These are phyloP conservation scores for Pedionomus torquatus DNA, from an alignment of 2,113 vertebrate species.

Conservation along the genomic window DNA sequence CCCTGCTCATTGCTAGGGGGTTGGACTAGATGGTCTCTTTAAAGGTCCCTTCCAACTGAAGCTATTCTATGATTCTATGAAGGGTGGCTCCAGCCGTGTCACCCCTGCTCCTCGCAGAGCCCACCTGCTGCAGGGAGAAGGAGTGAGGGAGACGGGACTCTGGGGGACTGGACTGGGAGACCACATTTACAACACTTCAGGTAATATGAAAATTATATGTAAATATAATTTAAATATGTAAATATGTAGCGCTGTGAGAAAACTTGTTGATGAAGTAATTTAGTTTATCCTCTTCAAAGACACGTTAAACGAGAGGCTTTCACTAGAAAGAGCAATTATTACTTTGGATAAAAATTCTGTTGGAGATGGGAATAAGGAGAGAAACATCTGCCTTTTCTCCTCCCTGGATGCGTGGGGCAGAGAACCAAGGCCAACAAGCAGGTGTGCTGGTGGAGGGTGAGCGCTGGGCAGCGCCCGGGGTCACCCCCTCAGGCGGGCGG, in stretches of 20 bases:
- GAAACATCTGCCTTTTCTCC: accelerated
- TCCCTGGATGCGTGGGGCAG: too few relatives aligned
- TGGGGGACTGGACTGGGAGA: not conserved
- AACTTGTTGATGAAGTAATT: not conserved
- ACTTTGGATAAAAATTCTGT: not conserved
- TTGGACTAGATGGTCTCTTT: not conserved
- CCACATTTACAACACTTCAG: not conserved
- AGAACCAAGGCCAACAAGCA: accelerated
- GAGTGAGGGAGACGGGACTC: not conserved
- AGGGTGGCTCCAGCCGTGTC: accelerated
- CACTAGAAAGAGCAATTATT: not conserved
- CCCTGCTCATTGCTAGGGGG: not conserved
- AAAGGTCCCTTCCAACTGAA: not conserved
- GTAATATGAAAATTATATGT: too few relatives aligned
- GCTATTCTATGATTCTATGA: not conserved
- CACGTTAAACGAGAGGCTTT: not conserved
- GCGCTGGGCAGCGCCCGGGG: not conserved
- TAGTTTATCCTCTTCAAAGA: not conserved
- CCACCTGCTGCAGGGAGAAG: not conserved
- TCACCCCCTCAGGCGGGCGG: not conserved
- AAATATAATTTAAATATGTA: too few relatives aligned
- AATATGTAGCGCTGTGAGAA: accelerated
- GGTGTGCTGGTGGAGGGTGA: accelerated
- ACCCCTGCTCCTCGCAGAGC: not conserved
- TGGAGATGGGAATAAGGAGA: not conserved